Percentiles rank a stretch among this genome's conserved stretches.
phyloP scores from a whole-genome alignment of 2,113 vertebrate genomes.

The Anhinga anhinga region DNA sequence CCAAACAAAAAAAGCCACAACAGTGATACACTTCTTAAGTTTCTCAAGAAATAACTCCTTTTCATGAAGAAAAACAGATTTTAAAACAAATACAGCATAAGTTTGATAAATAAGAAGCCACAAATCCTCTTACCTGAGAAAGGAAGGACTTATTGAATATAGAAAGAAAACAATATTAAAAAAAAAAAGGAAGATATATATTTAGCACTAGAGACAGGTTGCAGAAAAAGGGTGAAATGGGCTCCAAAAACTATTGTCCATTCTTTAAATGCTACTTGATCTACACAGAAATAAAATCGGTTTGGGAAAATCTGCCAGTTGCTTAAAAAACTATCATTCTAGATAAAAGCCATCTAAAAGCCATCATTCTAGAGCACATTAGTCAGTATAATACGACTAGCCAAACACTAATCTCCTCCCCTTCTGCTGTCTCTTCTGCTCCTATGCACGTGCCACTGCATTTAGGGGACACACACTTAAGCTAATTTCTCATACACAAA shows the following conservation, averaged over 20 bases:
- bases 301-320: not conserved
- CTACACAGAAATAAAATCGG: not conserved
- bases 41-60: not conserved
- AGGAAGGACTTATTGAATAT: not conserved
- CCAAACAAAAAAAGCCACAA: not conserved
- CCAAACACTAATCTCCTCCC: not conserved
- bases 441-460: rapidly evolving
- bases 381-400: not conserved
- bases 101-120: not conserved
- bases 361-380: not conserved
- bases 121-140: conserved; percentile 26
- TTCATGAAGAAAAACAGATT: not conserved
- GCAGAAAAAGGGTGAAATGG: not conserved
- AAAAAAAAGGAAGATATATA: not conserved
- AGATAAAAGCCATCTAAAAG: no score
- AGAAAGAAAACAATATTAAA: not conserved
- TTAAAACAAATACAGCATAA: not conserved
- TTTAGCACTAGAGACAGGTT: not conserved
- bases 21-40: not conserved
- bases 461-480: not conserved
- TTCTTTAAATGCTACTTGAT: not conserved
- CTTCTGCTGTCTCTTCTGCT: not conserved
- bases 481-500: not conserved
- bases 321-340: not conserved
- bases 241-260: not conserved